phyloP scores from a whole-genome alignment of 2,888 invertebrate genomes.

The Neuroscelio doddi region DNA sequence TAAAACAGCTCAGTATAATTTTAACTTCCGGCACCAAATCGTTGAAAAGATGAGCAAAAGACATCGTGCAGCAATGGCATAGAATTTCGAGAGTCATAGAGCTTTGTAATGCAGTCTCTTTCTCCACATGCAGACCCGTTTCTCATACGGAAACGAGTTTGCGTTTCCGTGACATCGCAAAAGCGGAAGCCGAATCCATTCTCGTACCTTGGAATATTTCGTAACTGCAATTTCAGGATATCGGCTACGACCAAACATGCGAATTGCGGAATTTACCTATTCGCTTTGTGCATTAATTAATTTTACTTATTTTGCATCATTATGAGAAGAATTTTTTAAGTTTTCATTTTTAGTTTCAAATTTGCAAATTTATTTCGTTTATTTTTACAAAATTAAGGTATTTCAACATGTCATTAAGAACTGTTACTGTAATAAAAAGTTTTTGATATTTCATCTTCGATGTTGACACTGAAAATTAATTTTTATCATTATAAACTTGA shows the following conservation, averaged over 20 bases:
- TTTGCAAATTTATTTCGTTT: too few relatives aligned
- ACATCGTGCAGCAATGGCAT: slow-evolving; percentile 36
- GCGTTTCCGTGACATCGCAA: slow-evolving; percentile 49
- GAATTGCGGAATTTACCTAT: slow-evolving; percentile 42
- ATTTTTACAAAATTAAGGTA: too few relatives aligned
- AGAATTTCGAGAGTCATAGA: slow-evolving; percentile 42
- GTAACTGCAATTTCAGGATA: slow-evolving; percentile 49
- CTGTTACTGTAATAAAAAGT: too few relatives aligned
- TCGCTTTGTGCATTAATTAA: slow-evolving; percentile 46
- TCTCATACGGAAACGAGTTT: slow-evolving; percentile 53
- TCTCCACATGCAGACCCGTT: slow-evolving; percentile 47
- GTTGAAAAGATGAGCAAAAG: slow-evolving; percentile 46
- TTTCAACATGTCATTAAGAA: too few relatives aligned
- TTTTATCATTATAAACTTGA: too few relatives aligned
- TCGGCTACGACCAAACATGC: slow-evolving; percentile 45
- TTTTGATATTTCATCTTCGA: too few relatives aligned
- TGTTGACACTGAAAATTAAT: too few relatives aligned
- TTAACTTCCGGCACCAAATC: slow-evolving; percentile 43
- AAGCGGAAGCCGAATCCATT: slow-evolving; percentile 48
- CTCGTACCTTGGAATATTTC: slow-evolving; percentile 49
- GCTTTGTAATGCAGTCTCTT: slow-evolving; percentile 41
- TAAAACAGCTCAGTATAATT: slow-evolving; percentile 37
- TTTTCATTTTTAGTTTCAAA: too few relatives aligned
- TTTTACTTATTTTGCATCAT: slow-evolving; percentile 26
- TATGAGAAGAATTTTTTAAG: too few relatives aligned